A percentile compares a stretch with the other conserved stretches of the same genome.
Evolutionary conservation across 2,797 vertebrate genomes (phyloP).

Genomic region (Eulemur mongoz): DNA sequence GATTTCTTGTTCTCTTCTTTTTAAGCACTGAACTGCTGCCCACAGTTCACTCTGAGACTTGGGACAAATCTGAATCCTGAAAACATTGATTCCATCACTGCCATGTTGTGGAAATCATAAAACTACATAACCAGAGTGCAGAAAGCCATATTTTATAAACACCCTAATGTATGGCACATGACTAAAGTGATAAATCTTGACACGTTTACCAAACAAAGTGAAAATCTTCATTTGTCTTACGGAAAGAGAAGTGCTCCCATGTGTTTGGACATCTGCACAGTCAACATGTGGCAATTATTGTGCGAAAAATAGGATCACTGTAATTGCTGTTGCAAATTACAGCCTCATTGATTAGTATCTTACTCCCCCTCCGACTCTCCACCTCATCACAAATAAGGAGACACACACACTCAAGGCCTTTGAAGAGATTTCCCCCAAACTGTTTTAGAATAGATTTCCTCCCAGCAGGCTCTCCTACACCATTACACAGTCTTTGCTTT

Average conservation of each 20-base stretch:
- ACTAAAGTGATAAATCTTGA: constrained; percentile 87
- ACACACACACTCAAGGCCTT: constrained; percentile 67
- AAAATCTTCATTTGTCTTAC: constrained; percentile 87
- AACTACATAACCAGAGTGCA: constrained; percentile 80
- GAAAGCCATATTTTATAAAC: constrained; percentile 88
- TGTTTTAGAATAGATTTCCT: constrained; percentile 74
- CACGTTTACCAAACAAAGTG: constrained; percentile 89
- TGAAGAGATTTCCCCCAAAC: constrained; percentile 64
- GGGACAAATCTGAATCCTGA: constrained; percentile 65
- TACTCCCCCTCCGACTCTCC: background rate
- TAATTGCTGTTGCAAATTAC: constrained; percentile 86
- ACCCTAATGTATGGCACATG: constrained; percentile 85
- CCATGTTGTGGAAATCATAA: constrained; percentile 83
- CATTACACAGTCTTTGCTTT: constrained; percentile 64
- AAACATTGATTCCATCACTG: constrained; percentile 62
- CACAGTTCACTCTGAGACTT: constrained; percentile 28
- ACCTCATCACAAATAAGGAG: constrained; percentile 67
- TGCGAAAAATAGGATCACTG: constrained; percentile 87
- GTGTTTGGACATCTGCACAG: constrained; percentile 88
- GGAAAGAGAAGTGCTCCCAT: constrained; percentile 87
- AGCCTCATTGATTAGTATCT: constrained; percentile 79
- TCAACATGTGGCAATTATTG: constrained; percentile 90
- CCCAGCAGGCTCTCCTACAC: constrained; percentile 67
- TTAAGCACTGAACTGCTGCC: background rate
- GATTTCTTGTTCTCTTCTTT: background rate